A percentile compares a stretch with the other conserved stretches of the same genome.
phyloP scores from a whole-genome alignment of 2,888 invertebrate genomes.

The Ptilodon capucinus region DNA sequence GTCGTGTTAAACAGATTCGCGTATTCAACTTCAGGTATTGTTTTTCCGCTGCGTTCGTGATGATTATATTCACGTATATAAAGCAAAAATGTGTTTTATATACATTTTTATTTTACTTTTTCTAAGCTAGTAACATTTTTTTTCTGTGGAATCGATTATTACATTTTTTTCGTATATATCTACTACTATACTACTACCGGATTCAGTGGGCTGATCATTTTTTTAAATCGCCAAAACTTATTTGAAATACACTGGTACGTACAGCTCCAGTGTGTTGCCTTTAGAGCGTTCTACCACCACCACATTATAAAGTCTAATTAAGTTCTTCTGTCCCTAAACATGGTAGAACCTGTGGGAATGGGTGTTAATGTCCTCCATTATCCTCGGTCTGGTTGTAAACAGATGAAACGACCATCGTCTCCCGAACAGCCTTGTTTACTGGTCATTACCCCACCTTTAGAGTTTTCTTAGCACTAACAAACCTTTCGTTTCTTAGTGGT shows the following conservation, averaged over 20 bases:
- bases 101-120: neutral
- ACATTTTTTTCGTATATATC: too few relatives aligned
- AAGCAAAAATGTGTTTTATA: neutral
- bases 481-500: neutral
- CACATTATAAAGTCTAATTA: too few relatives aligned
- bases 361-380: neutral
- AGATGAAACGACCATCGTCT: neutral
- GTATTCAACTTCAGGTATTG: slow-evolving; percentile 19
- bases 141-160: too few relatives aligned
- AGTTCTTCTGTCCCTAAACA: too few relatives aligned
- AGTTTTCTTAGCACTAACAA: neutral
- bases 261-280: too few relatives aligned
- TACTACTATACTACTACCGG: too few relatives aligned
- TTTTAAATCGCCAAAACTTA: too few relatives aligned
- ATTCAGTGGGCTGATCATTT: too few relatives aligned
- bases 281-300: too few relatives aligned
- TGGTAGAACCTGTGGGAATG: neutral
- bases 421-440: neutral
- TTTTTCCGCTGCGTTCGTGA: slow-evolving; percentile 20
- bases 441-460: neutral
- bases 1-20: slow-evolving; percentile 27
- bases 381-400: neutral
- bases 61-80: slow-evolving; percentile 13
- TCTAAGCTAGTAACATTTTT: neutral
- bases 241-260: too few relatives aligned